Conservation (phyloP, 1,140 invertebrate species). For the Arion vulgaris region DNA sequence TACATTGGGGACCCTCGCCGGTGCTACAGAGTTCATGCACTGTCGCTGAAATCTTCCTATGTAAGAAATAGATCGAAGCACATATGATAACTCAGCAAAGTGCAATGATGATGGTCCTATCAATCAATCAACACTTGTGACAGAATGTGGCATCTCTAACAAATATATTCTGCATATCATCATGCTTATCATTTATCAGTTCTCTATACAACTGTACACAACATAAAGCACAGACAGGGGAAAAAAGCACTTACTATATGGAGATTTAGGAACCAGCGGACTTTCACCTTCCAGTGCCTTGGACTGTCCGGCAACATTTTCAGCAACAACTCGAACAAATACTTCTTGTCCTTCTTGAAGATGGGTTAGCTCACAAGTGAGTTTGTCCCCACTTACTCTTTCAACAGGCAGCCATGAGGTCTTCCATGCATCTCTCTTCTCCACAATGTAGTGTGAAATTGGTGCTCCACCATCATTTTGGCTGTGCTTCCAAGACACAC, state of each 20-base stretch:
- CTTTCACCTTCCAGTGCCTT: slow-evolving; percentile 79
- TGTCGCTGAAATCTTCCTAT: too few species aligned
- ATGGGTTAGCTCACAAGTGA: slow-evolving; percentile 79
- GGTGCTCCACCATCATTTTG: slow-evolving; percentile 87
- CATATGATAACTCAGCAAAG: too few species aligned
- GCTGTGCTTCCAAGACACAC: slow-evolving; percentile 88
- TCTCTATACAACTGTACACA: too few species aligned
- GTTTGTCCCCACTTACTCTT: slow-evolving; percentile 73
- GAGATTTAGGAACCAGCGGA: slow-evolving; percentile 94
- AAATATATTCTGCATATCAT: too few species aligned
- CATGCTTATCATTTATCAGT: too few species aligned
- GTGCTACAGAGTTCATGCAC: too few species aligned
- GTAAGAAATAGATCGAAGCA: too few species aligned
- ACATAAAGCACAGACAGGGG: too few species aligned
- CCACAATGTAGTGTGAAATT: slow-evolving; percentile 93
- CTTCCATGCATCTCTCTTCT: slow-evolving; percentile 85
- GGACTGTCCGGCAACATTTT: slow-evolving; percentile 68
- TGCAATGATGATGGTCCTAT: too few species aligned
- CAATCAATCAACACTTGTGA: too few species aligned
- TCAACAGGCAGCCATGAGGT: slow-evolving; percentile 56
- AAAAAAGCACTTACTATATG: slow-evolving; percentile 85
- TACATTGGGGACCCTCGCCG: too few species aligned
- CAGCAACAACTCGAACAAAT: slow-evolving; percentile 65
- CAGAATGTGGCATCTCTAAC: too few species aligned
- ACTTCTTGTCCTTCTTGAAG: slow-evolving; percentile 84